Base-by-base conservation (phyloP, 2,888 invertebrate genomes). In the Cylloceria caligata region DNA sequence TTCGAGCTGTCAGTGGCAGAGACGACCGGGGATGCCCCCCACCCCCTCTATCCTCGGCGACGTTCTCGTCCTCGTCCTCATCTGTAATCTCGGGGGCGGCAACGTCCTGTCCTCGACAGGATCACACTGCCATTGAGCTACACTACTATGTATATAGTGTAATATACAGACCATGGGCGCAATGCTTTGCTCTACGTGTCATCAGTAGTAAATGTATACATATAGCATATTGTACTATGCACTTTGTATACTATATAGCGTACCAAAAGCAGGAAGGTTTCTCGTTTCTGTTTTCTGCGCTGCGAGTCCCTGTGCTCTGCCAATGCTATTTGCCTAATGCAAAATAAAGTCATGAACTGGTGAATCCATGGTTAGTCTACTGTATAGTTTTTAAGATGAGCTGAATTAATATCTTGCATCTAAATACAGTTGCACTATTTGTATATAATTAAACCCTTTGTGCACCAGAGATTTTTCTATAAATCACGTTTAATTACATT, bases 21-120 rank as follows among this genome's bases (percentile, higher is more conserved):
- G 91, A 91, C 89, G 89, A 88, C 88, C 83, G 85, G 91, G 92
- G 91, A 91, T 90, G 90, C 88, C 80, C 85, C 84, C 73, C 80
- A 62, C 72, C 90, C n/a, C n/a, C n/a, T n/a, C 90, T 88, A 87
- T 90, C 86, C 86, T 85, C 82, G 75, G 87, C 86, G 90, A 88
- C 89, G 87, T 89, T 88, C 89, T 90, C 90, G 87, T 86, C 88
- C 89, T 90, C 90, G 87, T 87, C 88, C 87, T 88, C 90, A 90
- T 91, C 92, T 91, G 90, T 92, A 92, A 92, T 92, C 92, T 92
- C 90, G 91, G 90, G 92, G 92, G 92, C 91, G 90, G 91, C 91
- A 88, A 90, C 91, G 91, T 90, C 90, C 92, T 92, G 92, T 92
- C 90, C 91, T 87, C 91, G 91, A 91, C 92, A 92, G 92, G 91